Percentiles rank a stretch among this genome's conserved stretches.
Evolutionary conservation across 2,797 vertebrate species (phyloP).

Genomic region (Buphagus erythrorhynchus): DNA sequence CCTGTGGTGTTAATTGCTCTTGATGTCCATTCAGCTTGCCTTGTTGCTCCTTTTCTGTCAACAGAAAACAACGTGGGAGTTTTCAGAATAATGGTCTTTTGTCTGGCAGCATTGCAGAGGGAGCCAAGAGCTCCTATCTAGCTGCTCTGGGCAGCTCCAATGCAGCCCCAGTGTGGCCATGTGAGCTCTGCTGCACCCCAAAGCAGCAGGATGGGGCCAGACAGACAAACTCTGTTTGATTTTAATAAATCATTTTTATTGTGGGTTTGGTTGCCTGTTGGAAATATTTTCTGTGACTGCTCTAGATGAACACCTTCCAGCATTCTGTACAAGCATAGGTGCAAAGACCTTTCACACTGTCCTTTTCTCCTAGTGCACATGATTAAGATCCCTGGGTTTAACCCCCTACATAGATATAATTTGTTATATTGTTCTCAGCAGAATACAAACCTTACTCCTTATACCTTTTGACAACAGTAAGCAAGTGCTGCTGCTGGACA

Average conservation of each 20-base stretch:
- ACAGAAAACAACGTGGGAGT: not conserved
- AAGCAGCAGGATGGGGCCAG: not conserved
- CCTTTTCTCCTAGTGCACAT: not conserved
- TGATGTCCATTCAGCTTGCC: not conserved
- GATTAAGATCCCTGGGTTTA: not conserved
- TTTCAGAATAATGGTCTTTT: not conserved
- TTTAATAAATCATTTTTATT: not conserved
- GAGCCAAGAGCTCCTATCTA: not conserved
- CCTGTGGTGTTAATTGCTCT: not conserved
- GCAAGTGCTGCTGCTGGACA: not conserved
- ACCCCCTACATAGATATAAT: rapidly evolving
- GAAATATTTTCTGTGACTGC: not conserved
- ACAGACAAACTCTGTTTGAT: not conserved
- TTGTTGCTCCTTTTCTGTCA: not conserved
- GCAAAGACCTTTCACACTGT: not conserved
- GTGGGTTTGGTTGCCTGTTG: not conserved
- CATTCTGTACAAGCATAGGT: not conserved
- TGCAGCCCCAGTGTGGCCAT: not conserved
- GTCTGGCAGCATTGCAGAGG: not conserved
- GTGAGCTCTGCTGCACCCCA: not conserved
- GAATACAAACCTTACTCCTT: not conserved
- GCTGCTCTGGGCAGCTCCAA: not conserved
- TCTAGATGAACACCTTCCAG: not conserved
- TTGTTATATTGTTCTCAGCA: not conserved
- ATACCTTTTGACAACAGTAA: conserved; percentile 10